phyloP scores from a whole-genome alignment of 1,140 invertebrate species.

The Mesaphorura yosii region DNA sequence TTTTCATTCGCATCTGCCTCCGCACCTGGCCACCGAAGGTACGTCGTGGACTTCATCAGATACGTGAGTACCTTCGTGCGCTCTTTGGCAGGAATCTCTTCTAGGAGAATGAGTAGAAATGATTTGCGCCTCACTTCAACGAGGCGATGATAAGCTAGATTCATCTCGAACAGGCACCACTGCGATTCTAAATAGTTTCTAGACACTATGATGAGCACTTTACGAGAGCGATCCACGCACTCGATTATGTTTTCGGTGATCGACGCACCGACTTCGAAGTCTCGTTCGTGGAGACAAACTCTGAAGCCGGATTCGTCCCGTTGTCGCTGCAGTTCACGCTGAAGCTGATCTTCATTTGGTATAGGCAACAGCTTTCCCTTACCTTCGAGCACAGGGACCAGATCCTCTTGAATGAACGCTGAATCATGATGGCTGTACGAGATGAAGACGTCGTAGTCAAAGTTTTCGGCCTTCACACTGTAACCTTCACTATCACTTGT shows the following conservation, averaged over 20 bases:
- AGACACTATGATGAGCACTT: constrained; percentile 47
- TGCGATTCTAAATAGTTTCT: constrained; percentile 47
- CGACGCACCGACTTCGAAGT: constrained; percentile 38
- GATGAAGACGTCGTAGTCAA: constrained; percentile 50
- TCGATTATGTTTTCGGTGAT: constrained; percentile 48
- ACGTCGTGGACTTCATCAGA: constrained; percentile 49
- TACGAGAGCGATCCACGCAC: constrained; percentile 49
- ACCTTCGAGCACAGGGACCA: constrained; percentile 47
- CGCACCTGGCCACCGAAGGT: constrained; percentile 47
- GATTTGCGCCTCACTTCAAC: constrained; percentile 48
- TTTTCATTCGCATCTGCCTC: constrained; percentile 26
- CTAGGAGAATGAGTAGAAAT: constrained; percentile 47
- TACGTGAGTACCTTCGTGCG: constrained; percentile 49
- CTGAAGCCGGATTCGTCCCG: neutral
- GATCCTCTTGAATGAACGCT: constrained; percentile 45
- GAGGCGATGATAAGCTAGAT: constrained; percentile 49
- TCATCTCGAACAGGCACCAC: constrained; percentile 56
- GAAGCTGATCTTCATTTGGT: neutral
- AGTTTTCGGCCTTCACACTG: too few relatives aligned
- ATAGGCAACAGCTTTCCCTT: neutral
- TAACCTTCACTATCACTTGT: constrained; percentile 12
- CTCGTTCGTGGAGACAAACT: constrained; percentile 50
- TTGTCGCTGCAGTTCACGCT: neutral
- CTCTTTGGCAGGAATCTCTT: constrained; percentile 46
- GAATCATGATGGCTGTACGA: constrained; percentile 50